Evolutionary conservation across 64 coral and sea anemone genomes (phyloP).

Genomic region (Platygyra sinensis): DNA sequence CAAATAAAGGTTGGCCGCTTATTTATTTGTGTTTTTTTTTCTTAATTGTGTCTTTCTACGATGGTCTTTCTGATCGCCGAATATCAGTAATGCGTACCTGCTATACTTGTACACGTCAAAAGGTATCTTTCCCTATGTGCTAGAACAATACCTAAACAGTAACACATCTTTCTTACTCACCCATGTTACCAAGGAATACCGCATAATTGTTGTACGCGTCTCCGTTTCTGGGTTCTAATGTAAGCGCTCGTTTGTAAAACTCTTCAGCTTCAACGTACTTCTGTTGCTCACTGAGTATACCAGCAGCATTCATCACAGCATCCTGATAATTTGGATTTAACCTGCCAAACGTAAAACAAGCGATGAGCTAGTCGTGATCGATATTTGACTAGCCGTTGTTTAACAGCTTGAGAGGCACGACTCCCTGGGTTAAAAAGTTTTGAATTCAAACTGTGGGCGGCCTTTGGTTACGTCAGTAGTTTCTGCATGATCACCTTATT

Average conservation of each 20-base stretch:
- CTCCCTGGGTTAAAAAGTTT: background rate
- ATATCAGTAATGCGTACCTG: too few species aligned
- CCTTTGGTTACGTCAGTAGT: too few species aligned
- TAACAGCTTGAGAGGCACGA: background rate
- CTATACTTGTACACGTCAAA: too few species aligned
- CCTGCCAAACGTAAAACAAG: conserved; percentile 30
- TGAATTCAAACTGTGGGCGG: too few species aligned
- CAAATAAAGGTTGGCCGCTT: too few species aligned
- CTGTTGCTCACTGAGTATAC: conserved; percentile 63
- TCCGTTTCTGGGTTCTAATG: conserved; percentile 52
- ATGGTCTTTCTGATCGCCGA: too few species aligned
- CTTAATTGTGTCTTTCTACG: too few species aligned
- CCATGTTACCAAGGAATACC: conserved; percentile 78
- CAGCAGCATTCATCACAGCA: conserved; percentile 76
- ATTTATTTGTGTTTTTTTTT: too few species aligned
- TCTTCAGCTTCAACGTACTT: conserved; percentile 62
- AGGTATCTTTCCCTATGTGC: too few species aligned
- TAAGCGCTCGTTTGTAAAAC: conserved; percentile 64
- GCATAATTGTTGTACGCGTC: conserved; percentile 90
- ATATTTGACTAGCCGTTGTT: background rate
- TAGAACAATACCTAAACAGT: too few species aligned
- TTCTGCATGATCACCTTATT: too few species aligned
- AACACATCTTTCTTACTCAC: conserved; percentile 32
- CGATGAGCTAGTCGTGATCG: background rate
- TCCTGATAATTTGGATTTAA: conserved; percentile 71